Percentiles rank a stretch among this genome's conserved stretches.
phyloP scores from a whole-genome alignment of 2,888 invertebrate genomes.

The Arrhopalites spinosus region DNA sequence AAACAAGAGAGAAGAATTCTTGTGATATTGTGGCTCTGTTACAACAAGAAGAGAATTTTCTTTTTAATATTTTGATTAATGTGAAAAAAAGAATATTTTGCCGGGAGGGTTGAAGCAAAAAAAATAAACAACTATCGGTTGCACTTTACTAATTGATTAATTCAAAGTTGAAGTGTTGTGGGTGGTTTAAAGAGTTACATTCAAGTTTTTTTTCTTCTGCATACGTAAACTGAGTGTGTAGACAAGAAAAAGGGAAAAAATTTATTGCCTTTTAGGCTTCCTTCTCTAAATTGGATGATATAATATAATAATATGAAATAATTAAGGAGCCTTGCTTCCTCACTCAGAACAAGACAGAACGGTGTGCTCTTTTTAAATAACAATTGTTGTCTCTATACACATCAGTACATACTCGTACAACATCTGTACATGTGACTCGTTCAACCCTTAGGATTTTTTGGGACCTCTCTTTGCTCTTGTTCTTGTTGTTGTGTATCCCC shows the following conservation, averaged over 20 bases:
- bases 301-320: conserved; percentile 31
- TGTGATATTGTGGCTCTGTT: too few relatives aligned
- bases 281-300: conserved; percentile 25
- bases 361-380: neutral
- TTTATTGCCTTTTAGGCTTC: conserved; percentile 21
- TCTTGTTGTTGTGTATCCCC: neutral
- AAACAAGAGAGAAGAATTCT: too few relatives aligned
- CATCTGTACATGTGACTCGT: neutral
- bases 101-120: too few relatives aligned
- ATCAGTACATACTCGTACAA: too few relatives aligned
- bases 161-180: conserved; percentile 19
- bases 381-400: too few relatives aligned
- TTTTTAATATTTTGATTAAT: too few relatives aligned
- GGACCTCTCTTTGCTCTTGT: neutral
- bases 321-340: conserved; percentile 8
- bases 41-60: too few relatives aligned
- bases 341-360: neutral
- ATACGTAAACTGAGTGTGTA: neutral
- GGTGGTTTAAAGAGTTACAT: conserved; percentile 7
- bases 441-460: neutral
- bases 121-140: conserved; percentile 9
- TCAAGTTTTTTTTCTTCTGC: conserved; percentile 8
- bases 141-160: conserved; percentile 26
- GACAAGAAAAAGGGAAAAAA: neutral
- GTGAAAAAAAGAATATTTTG: too few relatives aligned